Conservation (phyloP, 2,888 invertebrate genomes). For the Cepaea hortensis region DNA sequence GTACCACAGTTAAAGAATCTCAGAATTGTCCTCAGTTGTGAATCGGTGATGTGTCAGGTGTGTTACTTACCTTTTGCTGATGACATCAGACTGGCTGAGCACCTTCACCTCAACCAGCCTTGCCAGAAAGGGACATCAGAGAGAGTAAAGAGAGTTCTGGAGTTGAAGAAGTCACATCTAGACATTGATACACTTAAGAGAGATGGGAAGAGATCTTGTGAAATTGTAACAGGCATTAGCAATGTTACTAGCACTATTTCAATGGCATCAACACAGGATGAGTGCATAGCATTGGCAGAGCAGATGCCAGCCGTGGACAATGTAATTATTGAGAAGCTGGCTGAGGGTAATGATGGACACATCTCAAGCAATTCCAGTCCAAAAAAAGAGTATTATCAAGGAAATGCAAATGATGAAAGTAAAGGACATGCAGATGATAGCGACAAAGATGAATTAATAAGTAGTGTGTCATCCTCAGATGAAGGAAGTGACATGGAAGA, state of each 20-base stretch:
- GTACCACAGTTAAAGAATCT: neutral
- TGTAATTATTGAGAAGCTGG: neutral
- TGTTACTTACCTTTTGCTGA: slow-evolving; percentile 14
- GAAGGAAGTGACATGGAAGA: slow-evolving; percentile 5
- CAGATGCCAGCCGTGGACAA: neutral
- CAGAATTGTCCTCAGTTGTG: neutral
- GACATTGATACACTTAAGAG: neutral
- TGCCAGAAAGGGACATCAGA: neutral
- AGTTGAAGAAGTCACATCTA: neutral
- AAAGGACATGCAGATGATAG: neutral
- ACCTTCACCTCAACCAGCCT: neutral
- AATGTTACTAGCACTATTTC: neutral
- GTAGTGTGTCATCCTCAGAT: slow-evolving; percentile 12
- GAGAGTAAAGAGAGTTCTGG: neutral
- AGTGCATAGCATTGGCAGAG: neutral
- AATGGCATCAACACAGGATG: neutral
- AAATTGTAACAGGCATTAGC: neutral
- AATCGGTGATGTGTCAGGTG: slow-evolving; percentile 12
- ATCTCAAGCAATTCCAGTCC: too few relatives aligned
- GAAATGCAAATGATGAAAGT: too few relatives aligned
- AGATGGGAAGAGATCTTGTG: neutral
- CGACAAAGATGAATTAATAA: neutral
- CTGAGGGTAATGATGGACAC: neutral
- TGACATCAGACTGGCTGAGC: slow-evolving; percentile 1
- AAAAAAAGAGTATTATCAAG: neutral